A percentile compares a stretch with the other conserved stretches of the same genome.
Conservation (phyloP, 2,797 vertebrate species). For the Mormyrus proboscirostris region DNA sequence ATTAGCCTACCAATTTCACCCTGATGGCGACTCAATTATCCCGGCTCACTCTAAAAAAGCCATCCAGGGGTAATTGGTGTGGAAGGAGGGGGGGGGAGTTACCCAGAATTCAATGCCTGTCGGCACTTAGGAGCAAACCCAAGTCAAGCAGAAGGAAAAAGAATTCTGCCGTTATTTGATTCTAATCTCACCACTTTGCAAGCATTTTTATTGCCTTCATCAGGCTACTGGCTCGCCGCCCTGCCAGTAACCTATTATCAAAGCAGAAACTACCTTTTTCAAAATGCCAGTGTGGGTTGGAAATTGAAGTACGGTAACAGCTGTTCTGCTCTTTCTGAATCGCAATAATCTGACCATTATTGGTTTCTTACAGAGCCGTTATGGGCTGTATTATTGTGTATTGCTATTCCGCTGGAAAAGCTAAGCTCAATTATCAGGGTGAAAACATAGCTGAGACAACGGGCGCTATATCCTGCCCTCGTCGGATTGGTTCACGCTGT, state of each 20-base stretch:
- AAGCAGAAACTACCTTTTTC: constrained; percentile 84
- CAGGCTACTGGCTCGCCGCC: constrained; percentile 78
- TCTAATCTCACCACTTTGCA: constrained; percentile 95
- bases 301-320: constrained; percentile 82
- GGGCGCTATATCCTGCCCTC: constrained; percentile 53
- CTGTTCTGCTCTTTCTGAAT: constrained; percentile 77
- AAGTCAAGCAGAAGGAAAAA: constrained; percentile 81
- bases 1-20: constrained; percentile 85
- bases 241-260: constrained; percentile 89
- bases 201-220: constrained; percentile 96
- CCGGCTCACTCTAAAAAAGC: constrained; percentile 79
- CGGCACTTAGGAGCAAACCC: constrained; percentile 81
- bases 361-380: constrained; percentile 75
- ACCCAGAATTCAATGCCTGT: constrained; percentile 77
- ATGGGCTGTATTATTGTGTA: constrained; percentile 70
- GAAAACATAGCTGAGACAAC: constrained; percentile 58
- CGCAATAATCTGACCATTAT: constrained; percentile 78
- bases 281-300: constrained; percentile 85
- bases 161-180: constrained; percentile 87
- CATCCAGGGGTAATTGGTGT: constrained; percentile 86
- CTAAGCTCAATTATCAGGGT: constrained; percentile 65
- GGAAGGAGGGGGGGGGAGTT: constrained; percentile 63
- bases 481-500: constrained; percentile 44
- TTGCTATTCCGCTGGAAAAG: constrained; percentile 57
- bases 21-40: constrained; percentile 94